Conservation (phyloP, 2,888 invertebrate genomes). For the Ceraclea dissimilis region DNA sequence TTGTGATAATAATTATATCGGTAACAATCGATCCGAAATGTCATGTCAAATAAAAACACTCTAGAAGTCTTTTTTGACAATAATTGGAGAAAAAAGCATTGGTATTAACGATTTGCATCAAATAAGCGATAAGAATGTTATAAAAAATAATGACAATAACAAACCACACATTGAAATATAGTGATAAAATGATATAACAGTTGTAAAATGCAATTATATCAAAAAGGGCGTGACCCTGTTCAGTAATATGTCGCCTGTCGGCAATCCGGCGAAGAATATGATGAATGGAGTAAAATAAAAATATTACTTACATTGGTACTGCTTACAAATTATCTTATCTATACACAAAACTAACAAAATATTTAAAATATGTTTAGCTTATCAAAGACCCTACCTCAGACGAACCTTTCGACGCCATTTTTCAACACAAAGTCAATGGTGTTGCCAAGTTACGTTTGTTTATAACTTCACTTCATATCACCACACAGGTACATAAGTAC, state of each 20-base stretch:
- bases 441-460: conserved; percentile 17
- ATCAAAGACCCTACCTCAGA: conserved; percentile 22
- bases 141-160: not conserved
- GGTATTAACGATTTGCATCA: no score
- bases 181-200: conserved; percentile 12
- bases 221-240: conserved; percentile 22
- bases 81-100: no score
- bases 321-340: conserved; percentile 20
- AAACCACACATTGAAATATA: not conserved
- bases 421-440: conserved; percentile 20
- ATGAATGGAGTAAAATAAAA: not conserved
- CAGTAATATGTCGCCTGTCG: conserved; percentile 5
- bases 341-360: conserved; percentile 18
- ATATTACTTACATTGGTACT: conserved; percentile 18
- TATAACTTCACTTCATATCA: not conserved
- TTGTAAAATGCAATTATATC: conserved; percentile 17
- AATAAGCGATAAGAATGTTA: not conserved
- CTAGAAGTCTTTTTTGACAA: no score
- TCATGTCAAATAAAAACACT: no score
- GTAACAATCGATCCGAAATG: no score
- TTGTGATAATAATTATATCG: no score
- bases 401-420: conserved; percentile 26
- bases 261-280: conserved; percentile 8
- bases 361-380: conserved; percentile 14
- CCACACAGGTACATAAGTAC: no score